Evolutionary conservation across 1,140 invertebrate genomes (phyloP).

Genomic region (Apis laboriosa): DNA sequence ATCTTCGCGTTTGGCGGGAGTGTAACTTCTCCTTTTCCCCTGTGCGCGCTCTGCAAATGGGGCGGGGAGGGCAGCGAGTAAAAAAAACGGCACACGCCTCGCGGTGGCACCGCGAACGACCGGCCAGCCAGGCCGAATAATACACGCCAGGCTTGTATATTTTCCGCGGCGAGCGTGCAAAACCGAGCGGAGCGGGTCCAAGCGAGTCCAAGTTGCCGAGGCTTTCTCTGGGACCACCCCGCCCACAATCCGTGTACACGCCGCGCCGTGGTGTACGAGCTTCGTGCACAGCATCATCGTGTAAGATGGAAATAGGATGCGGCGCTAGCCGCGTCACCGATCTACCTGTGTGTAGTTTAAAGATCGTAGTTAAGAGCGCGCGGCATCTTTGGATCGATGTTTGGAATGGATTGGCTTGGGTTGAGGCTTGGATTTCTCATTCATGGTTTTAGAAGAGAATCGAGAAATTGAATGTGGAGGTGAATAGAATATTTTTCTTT

Average conservation of each 20-base stretch:
- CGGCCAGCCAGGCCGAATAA: too few relatives aligned
- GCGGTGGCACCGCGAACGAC: constrained; percentile 5
- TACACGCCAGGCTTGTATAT: constrained; percentile 17
- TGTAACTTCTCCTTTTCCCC: constrained; percentile 52
- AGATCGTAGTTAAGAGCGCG: too few relatives aligned
- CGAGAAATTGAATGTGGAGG: too few relatives aligned
- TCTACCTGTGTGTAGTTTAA: too few relatives aligned
- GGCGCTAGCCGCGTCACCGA: not conserved
- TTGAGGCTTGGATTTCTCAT: too few relatives aligned
- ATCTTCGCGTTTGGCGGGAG: constrained; percentile 49
- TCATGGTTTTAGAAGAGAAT: too few relatives aligned
- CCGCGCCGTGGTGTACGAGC: constrained; percentile 40
- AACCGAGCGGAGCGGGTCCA: constrained; percentile 22
- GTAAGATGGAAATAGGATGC: constrained; percentile 34
- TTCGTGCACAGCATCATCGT: constrained; percentile 19
- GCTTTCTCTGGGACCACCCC: constrained; percentile 77
- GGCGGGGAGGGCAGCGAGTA: constrained; percentile 36
- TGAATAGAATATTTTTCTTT: too few relatives aligned
- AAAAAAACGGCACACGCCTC: constrained; percentile 72
- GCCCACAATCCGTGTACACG: constrained; percentile 68
- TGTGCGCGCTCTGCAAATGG: constrained; percentile 43
- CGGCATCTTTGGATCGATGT: too few relatives aligned
- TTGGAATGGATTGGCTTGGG: too few relatives aligned
- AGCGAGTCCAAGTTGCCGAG: constrained; percentile 38
- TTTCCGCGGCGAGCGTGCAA: constrained; percentile 43